Evolutionary conservation across 1,140 invertebrate genomes (phyloP), one percentile per base, ranked within the genome.

Genomic region (Amyelois transitella): DNA sequence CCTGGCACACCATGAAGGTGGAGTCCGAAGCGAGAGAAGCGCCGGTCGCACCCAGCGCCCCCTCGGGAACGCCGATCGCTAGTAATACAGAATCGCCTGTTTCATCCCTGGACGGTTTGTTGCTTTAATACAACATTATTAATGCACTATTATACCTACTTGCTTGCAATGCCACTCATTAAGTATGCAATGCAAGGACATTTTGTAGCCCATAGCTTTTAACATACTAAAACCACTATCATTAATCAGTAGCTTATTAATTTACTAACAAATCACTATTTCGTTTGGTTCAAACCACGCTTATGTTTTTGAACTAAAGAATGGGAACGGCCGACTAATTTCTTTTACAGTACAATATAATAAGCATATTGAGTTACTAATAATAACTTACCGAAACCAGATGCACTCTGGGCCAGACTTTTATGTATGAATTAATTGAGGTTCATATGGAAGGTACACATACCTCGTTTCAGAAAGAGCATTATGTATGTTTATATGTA

Each of bases 81-180:
- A 78, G 74, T 84, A 81, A 77, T 73, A 80, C 76, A 56, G 80
- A 81, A 51, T 82, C 81, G 55, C 74, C 81, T 64, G 74, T 77
- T 28, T 77, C 77, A 67, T 85, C 76, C 58, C 64, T 75, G 60
- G 77, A 81, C 75, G 81, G 79, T 85, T 82, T 82, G 78, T 81
- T 79, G 64, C 64, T 59, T 69, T 62, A 64, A 68, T 51, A 76
- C 70, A 67, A 75, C 63, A 58, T 62, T 53, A 64, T 59, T 69
- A 60, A 58, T 18, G 58, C 65, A 64, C 70, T 43, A 6, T n/a
- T 65, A 51, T 63, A 56, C 51, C 63, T 66, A 69, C 17, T 12
- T 22, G 38, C 38, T 61, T 55, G 43, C 49, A 57, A 60, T 43
- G 19, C 51, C 28, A 60, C 51, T 18, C 48, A 20, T 24, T 6